These are phyloP conservation scores for Epinephelus malabaricus DNA, from an alignment of 2,797 vertebrate genomes.

Conservation along the genomic window DNA sequence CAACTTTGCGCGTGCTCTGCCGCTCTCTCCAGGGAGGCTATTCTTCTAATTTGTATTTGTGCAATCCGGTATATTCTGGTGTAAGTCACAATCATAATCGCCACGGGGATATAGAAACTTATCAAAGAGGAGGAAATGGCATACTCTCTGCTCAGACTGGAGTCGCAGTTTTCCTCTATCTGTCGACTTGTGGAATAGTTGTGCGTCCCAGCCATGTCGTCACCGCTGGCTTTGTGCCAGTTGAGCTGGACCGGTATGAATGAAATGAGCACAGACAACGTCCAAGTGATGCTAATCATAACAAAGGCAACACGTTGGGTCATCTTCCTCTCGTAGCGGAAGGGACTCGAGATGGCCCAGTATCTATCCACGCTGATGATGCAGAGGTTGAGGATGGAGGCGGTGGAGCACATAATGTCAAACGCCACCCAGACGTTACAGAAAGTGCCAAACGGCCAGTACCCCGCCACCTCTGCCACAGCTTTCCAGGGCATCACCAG, in stretches of 20 bases:
- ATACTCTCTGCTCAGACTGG: conserved; percentile 94
- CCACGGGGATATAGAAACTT: conserved; percentile 97
- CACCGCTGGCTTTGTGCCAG: conserved; percentile 90
- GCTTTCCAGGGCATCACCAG: conserved; percentile 99
- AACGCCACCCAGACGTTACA: conserved; percentile 97
- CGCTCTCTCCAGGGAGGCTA: conserved; percentile 93
- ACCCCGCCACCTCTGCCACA: conserved; percentile 92
- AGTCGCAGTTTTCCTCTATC: conserved; percentile 88
- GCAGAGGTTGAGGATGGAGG: conserved; percentile 97
- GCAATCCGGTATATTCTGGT: conserved; percentile 95
- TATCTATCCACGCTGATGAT: conserved; percentile 96
- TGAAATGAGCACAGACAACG: conserved; percentile 94
- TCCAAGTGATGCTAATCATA: conserved; percentile 93
- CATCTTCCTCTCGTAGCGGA: conserved; percentile 96
- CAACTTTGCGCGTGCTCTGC: conserved; percentile 93
- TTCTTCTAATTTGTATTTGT: conserved; percentile 93
- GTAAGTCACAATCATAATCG: conserved; percentile 97
- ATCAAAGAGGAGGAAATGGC: conserved; percentile 96
- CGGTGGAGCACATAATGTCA: conserved; percentile 98
- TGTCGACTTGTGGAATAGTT: conserved; percentile 62
- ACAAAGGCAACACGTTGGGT: conserved; percentile 92
- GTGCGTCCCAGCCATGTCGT: conserved; percentile 58
- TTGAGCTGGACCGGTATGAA: conserved; percentile 96
- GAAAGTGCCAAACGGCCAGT: conserved; percentile 97
- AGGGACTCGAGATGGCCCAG: conserved; percentile 97